phyloP scores from a whole-genome alignment of 2,113 vertebrate species.

The Channa maculata region DNA sequence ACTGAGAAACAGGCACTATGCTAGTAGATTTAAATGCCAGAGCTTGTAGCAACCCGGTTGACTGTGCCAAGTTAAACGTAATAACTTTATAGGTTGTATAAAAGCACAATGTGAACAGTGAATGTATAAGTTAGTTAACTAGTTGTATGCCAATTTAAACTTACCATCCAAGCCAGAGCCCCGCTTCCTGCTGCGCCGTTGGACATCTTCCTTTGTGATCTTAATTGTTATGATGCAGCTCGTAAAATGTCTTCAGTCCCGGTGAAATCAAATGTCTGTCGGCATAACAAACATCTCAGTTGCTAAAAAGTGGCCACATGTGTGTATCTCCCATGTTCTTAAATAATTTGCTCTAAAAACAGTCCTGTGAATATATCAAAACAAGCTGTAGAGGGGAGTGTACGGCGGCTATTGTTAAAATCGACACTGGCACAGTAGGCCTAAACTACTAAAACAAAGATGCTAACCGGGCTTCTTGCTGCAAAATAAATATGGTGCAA shows the following conservation, averaged over 20 bases:
- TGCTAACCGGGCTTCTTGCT: constrained; percentile 70
- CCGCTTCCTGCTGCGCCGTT: constrained; percentile 89
- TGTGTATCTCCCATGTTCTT: constrained; percentile 48
- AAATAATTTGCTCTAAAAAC: neutral
- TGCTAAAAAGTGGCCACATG: constrained; percentile 27
- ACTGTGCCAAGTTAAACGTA: neutral
- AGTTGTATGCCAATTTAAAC: constrained; percentile 54
- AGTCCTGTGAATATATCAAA: constrained; percentile 43
- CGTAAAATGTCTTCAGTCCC: constrained; percentile 48
- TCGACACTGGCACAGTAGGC: constrained; percentile 79
- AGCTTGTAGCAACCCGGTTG: neutral
- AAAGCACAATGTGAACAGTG: neutral
- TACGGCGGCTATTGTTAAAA: constrained; percentile 85
- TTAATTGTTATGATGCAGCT: constrained; percentile 44
- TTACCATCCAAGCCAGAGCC: constrained; percentile 88
- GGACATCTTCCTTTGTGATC: constrained; percentile 91
- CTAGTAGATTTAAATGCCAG: constrained; percentile 35
- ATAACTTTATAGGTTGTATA: fast-evolving
- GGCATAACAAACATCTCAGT: constrained; percentile 65
- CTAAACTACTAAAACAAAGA: constrained; percentile 77
- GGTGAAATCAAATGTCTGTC: constrained; percentile 53
- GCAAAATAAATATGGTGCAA: constrained; percentile 73
- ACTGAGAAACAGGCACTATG: neutral
- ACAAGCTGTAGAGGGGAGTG: constrained; percentile 50
- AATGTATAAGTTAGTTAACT: neutral